phyloP scores from a whole-genome alignment of 2,888 invertebrate species.

The Gibbula magus region DNA sequence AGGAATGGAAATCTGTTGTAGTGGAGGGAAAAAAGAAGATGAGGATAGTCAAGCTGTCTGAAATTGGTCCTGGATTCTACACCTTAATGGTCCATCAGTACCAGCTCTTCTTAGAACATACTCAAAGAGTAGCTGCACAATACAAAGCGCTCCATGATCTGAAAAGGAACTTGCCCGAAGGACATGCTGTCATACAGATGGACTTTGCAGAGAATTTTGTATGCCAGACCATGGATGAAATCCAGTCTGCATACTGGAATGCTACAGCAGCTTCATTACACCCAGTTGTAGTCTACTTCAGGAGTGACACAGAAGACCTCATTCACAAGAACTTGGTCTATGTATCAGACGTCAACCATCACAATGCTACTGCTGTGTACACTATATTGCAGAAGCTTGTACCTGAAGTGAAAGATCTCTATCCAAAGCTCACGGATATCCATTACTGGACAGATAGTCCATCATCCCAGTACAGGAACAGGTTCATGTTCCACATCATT shows the following conservation, averaged over 20 bases:
- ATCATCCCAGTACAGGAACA: too few species aligned
- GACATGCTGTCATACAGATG: neutral
- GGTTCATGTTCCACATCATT: constrained; percentile 1
- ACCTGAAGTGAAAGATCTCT: neutral
- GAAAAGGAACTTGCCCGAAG: neutral
- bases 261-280: constrained; percentile 3
- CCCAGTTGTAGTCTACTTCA: neutral
- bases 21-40: neutral
- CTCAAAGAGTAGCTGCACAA: neutral
- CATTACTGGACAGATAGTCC: constrained; percentile 13
- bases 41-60: neutral
- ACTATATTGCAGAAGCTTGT: neutral
- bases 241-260: constrained; percentile 8
- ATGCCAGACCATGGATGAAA: constrained; percentile 11
- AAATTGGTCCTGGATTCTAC: neutral
- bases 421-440: neutral
- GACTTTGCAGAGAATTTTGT: constrained; percentile 7
- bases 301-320: neutral
- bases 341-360: constrained; percentile 1
- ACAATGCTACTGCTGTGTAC: neutral
- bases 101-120: neutral
- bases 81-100: neutral
- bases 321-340: neutral
- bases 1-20: neutral
- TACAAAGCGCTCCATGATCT: neutral